These are phyloP conservation scores for Crossoptilon crossoptilon DNA, from an alignment of 2,797 vertebrate genomes.

Conservation along the genomic window DNA sequence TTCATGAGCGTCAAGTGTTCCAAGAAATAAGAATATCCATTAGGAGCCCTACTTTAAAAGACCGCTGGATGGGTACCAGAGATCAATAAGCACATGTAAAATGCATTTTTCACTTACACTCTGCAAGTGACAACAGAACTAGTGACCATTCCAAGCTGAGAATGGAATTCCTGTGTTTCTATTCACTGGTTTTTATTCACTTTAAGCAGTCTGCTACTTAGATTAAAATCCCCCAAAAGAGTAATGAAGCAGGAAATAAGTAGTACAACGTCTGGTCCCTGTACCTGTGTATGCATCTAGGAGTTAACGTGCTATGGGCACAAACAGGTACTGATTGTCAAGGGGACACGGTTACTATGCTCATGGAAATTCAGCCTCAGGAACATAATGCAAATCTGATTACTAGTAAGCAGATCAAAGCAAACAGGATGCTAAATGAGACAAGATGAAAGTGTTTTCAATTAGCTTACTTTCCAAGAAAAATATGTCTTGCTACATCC, in stretches of 20 bases:
- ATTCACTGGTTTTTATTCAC: background rate
- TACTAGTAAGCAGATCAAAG: background rate
- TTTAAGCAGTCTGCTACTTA: background rate
- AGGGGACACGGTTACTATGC: background rate
- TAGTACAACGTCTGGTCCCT: background rate
- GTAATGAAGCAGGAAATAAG: background rate
- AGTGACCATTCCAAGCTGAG: background rate
- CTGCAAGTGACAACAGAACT: background rate
- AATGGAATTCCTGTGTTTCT: background rate
- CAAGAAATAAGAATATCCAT: background rate
- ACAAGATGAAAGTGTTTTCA: background rate
- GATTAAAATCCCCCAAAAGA: background rate
- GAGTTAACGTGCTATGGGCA: too few relatives aligned
- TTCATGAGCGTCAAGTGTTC: background rate
- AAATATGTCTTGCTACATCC: background rate
- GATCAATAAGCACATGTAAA: background rate
- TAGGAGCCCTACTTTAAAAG: background rate
- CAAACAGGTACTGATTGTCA: fast-evolving
- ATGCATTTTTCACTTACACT: background rate
- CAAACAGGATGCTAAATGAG: background rate
- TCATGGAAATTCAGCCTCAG: background rate
- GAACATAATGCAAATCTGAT: background rate
- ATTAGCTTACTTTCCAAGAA: background rate
- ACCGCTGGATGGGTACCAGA: background rate
- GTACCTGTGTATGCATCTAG: too few relatives aligned